These are phyloP conservation scores for Pipistrellus pipistrellus DNA, from an alignment of 2,797 vertebrate genomes.

Conservation along the genomic window DNA sequence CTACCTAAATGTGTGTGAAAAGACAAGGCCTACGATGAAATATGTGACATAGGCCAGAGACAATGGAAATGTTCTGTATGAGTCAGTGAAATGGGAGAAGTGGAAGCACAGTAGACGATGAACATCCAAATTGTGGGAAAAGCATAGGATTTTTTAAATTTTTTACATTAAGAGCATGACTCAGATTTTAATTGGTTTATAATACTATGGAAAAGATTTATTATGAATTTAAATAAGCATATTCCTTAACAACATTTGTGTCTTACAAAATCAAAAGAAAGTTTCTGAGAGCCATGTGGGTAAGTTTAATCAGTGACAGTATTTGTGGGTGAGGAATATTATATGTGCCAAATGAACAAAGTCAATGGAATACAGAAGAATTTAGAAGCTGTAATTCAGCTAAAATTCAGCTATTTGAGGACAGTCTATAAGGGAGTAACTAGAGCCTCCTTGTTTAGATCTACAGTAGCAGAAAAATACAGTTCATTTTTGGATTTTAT, in stretches of 20 bases:
- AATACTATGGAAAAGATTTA: neutral
- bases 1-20: neutral
- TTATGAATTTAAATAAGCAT: neutral
- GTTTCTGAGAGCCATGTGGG: neutral
- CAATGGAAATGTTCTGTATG: neutral
- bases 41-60: neutral
- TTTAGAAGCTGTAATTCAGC: neutral
- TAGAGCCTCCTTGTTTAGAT: neutral
- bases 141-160: too few relatives aligned
- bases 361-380: neutral
- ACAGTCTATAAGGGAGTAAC: neutral
- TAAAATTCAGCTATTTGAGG: neutral
- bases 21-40: neutral
- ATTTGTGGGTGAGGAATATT: neutral
- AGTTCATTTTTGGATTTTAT: neutral
- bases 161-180: neutral
- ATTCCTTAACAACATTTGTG: neutral
- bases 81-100: neutral
- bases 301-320: neutral
- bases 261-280: neutral
- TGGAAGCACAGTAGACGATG: neutral
- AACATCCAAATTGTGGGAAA: neutral
- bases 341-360: neutral
- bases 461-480: neutral
- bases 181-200: conserved; percentile 30